Base-by-base conservation (phyloP, 2,113 vertebrate species). In the zebrafish (Danio rerio) region DNA sequence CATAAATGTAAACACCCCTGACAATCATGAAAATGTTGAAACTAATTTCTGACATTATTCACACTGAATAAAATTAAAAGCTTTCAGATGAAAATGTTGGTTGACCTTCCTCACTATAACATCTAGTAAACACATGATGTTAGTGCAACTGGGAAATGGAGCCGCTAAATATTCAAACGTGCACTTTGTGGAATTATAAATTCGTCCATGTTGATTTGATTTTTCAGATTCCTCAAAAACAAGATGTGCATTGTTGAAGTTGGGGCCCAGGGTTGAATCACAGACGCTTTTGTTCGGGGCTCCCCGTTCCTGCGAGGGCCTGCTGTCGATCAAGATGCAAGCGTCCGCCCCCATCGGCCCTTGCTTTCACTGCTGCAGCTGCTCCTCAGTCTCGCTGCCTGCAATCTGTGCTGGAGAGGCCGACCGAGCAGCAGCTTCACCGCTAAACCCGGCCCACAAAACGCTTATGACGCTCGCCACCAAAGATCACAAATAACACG, bases 321-420 rank as follows among this genome's bases (percentile, higher is more conserved):
- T 84, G 83, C 80, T 86, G 88, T 87, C 86, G 80, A 78, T 86
- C 85, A 84, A 86, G 80, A 72, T 47, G 72, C 61, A 73, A 21
- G 87, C 78, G 78, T 86, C 88, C 86, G 84, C 88, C 85, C 85
- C 81, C 87, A 78, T 84, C 85, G 80, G 82, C 85, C 80, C 70
- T 84, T 31, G 31, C 31, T 31, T 82, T 68, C 81, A 76, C 82
- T 83, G 80, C 84, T 56, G 84, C 87, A 88, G 84, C 87, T 82
- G 87, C 84, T 72, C 75, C 79, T 75, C 74, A 75, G 78, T 65
- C 62, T 43, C 42, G 49, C 79, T 85, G 70, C 50, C 31, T 66
- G 61, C 83, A 82, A 74, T 82, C 73, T 78, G 82, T 77, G 53
- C 74, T 81, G 52, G 81, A 70, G 83, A 72, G 79, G 84, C 81